Conservation (phyloP, 2,797 vertebrate genomes). For the Mallotus villosus region DNA sequence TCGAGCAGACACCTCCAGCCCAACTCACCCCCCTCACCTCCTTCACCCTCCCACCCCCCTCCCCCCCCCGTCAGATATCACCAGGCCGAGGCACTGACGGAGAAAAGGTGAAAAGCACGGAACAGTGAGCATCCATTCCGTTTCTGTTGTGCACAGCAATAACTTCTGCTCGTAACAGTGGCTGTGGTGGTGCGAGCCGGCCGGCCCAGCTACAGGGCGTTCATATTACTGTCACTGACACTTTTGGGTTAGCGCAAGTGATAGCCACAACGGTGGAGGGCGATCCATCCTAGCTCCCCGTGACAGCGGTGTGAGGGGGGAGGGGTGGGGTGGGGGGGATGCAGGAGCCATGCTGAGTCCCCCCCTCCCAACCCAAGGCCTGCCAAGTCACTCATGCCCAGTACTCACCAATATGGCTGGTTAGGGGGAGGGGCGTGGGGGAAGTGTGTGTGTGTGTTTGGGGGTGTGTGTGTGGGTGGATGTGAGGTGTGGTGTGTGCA, state of each 20-base stretch:
- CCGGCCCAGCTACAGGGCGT: slow-evolving; percentile 46
- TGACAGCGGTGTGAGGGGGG: slow-evolving; percentile 40
- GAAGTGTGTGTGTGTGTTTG: background rate
- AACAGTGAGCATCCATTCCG: slow-evolving; percentile 60
- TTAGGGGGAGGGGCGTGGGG: slow-evolving; percentile 5
- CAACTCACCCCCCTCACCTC: slow-evolving; percentile 8
- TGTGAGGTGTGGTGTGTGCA: too few relatives aligned
- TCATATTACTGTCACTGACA: slow-evolving; percentile 61
- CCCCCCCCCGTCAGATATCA: slow-evolving; percentile 47
- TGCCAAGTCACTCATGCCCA: slow-evolving; percentile 25
- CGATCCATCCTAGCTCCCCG: slow-evolving; percentile 54
- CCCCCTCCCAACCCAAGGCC: slow-evolving; percentile 28
- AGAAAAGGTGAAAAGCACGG: slow-evolving; percentile 55
- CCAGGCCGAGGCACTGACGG: slow-evolving; percentile 47
- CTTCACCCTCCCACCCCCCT: slow-evolving; percentile 41
- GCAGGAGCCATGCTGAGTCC: slow-evolving; percentile 8
- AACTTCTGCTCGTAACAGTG: slow-evolving; percentile 50
- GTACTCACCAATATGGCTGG: slow-evolving; percentile 2
- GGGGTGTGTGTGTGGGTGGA: too few relatives aligned
- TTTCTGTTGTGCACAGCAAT: slow-evolving; percentile 60
- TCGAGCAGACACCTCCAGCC: slow-evolving; percentile 35
- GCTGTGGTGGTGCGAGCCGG: slow-evolving; percentile 24
- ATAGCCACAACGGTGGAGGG: slow-evolving; percentile 52
- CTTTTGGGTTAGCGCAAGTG: slow-evolving; percentile 72
- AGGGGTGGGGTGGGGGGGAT: background rate